A percentile compares a stretch with the other conserved stretches of the same genome.
Conservation (phyloP, 2,797 vertebrate species). For the Molossus molossus region DNA sequence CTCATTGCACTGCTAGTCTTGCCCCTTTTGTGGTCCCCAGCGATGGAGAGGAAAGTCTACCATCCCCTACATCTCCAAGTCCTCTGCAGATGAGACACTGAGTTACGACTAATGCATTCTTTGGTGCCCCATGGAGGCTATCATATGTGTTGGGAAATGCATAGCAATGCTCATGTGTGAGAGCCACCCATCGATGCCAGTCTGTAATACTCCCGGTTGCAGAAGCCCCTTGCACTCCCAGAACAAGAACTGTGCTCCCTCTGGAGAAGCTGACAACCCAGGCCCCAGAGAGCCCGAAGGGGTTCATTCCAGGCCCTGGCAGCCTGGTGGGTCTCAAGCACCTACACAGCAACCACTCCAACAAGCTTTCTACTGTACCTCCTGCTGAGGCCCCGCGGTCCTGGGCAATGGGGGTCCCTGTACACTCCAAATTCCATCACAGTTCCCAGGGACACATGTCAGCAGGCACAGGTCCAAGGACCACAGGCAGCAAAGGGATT, state of each 20-base stretch:
- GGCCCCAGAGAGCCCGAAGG: neutral
- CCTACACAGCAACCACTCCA: neutral
- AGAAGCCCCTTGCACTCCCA: neutral
- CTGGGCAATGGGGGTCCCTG: neutral
- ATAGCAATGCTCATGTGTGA: rapidly evolving
- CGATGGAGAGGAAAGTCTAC: neutral
- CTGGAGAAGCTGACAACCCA: neutral
- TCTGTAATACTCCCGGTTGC: rapidly evolving
- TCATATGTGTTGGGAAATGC: rapidly evolving
- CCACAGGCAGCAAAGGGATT: neutral
- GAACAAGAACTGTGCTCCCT: neutral
- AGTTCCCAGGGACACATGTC: neutral
- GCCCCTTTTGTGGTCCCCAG: neutral
- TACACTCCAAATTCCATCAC: neutral
- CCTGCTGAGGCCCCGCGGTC: neutral
- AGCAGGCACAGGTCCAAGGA: neutral
- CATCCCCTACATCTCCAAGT: neutral
- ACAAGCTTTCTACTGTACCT: neutral
- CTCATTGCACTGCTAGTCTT: neutral
- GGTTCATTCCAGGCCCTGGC: neutral
- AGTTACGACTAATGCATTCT: neutral
- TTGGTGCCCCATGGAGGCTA: neutral
- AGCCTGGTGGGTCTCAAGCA: neutral
- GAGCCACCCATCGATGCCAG: rapidly evolving
- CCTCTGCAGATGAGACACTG: neutral